Conservation (phyloP, 2,113 vertebrate species). For the Coracopsis vasa region DNA sequence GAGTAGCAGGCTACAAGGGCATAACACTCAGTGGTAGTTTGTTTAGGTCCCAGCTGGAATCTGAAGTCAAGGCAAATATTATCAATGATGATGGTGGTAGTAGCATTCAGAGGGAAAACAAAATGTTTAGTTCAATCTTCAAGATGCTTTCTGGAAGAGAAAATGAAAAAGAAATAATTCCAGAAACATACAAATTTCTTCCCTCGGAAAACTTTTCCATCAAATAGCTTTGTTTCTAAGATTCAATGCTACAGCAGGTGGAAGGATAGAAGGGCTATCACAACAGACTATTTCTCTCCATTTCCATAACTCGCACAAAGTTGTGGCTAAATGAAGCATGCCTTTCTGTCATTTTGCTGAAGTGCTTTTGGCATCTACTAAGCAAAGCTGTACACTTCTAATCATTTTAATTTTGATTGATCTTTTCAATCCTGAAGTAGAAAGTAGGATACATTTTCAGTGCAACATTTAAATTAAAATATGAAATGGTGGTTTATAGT, state of each 20-base stretch:
- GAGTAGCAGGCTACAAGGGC: not conserved
- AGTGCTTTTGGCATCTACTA: slow-evolving; percentile 22
- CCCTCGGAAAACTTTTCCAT: not conserved
- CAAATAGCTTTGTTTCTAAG: not conserved
- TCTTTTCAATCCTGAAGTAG: slow-evolving; percentile 24
- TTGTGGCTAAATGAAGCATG: not conserved
- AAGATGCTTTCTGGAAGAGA: not conserved
- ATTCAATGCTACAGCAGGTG: not conserved
- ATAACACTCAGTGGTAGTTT: not conserved
- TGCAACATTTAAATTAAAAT: not conserved
- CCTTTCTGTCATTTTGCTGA: not conserved
- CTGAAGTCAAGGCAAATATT: not conserved
- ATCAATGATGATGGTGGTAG: not conserved
- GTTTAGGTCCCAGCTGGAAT: not conserved
- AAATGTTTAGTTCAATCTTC: not conserved
- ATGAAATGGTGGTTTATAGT: not conserved
- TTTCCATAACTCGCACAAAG: not conserved
- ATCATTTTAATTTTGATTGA: slow-evolving; percentile 28
- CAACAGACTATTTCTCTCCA: not conserved
- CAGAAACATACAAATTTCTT: not conserved
- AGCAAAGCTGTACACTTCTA: not conserved
- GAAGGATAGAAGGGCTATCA: not conserved
- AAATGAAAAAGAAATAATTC: not conserved
- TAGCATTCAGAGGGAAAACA: not conserved
- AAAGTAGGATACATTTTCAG: not conserved